Percentiles rank a stretch among this genome's conserved stretches.
These are phyloP conservation scores for Indicator maculatus DNA, from an alignment of 2,113 vertebrate genomes.

Conservation along the genomic window DNA sequence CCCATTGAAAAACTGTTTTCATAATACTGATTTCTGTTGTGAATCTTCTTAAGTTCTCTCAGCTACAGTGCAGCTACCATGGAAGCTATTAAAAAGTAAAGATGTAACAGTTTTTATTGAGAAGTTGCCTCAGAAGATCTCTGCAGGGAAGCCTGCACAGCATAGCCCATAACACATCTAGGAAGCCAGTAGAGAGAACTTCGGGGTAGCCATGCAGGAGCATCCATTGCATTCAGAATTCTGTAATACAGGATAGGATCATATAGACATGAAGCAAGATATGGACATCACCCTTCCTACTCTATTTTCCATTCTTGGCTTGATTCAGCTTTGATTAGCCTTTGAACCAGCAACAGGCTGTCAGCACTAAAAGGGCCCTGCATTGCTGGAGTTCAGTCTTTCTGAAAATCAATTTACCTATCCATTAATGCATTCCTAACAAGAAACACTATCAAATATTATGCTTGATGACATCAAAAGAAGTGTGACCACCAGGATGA, in stretches of 20 bases:
- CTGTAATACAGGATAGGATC: not conserved
- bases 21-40: not conserved
- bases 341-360: not conserved
- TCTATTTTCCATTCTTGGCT: not conserved
- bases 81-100: not conserved
- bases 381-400: not conserved
- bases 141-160: not conserved
- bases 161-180: not conserved
- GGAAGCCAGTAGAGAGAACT: not conserved
- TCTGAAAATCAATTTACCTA: not conserved
- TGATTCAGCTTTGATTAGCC: not conserved
- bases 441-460: not conserved
- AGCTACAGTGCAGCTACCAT: not conserved
- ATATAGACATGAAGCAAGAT: not conserved
- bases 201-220: fast-evolving
- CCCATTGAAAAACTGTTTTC: not conserved
- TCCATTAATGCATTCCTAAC: not conserved
- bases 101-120: not conserved
- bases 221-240: not conserved
- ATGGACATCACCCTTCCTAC: not conserved
- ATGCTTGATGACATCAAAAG: not conserved
- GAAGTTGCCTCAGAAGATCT: not conserved
- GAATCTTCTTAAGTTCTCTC: not conserved
- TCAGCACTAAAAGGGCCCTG: not conserved
- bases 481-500: not conserved